Conservation (phyloP, 2,888 invertebrate species). For the Folsomia candida region DNA sequence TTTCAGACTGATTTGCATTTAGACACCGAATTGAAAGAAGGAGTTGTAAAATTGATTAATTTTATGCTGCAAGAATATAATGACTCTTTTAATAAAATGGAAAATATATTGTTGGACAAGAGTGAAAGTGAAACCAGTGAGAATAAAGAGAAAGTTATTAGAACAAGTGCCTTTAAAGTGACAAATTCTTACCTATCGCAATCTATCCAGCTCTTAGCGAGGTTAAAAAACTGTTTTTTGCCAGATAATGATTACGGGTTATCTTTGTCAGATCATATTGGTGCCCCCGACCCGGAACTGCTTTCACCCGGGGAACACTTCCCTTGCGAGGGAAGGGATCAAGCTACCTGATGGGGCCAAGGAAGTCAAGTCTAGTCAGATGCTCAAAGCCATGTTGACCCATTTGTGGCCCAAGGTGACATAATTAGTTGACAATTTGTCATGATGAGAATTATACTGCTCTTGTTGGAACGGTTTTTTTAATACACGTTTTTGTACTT, state of each 20-base stretch:
- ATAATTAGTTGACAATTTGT: background rate
- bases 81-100: background rate
- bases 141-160: no score
- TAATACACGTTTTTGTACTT: conserved; percentile 49
- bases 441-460: background rate
- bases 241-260: background rate
- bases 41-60: background rate
- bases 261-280: conserved; percentile 25
- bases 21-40: background rate
- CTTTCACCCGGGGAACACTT: conserved; percentile 85
- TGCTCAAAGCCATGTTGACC: conserved; percentile 81
- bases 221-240: background rate
- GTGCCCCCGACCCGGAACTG: conserved; percentile 68
- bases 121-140: no score
- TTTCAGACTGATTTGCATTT: conserved; percentile 4
- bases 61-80: background rate
- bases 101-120: background rate
- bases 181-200: background rate
- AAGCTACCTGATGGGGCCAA: conserved; percentile 52
- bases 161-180: background rate
- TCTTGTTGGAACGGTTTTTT: background rate
- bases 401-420: conserved; percentile 92
- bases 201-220: background rate
- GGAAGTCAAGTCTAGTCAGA: conserved; percentile 69
- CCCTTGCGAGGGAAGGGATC: conserved; percentile 56